Evolutionary conservation across 2,113 vertebrate genomes (phyloP), one percentile per base, ranked within the genome.

Genomic region (Calyptommatus sinebrachiatus): DNA sequence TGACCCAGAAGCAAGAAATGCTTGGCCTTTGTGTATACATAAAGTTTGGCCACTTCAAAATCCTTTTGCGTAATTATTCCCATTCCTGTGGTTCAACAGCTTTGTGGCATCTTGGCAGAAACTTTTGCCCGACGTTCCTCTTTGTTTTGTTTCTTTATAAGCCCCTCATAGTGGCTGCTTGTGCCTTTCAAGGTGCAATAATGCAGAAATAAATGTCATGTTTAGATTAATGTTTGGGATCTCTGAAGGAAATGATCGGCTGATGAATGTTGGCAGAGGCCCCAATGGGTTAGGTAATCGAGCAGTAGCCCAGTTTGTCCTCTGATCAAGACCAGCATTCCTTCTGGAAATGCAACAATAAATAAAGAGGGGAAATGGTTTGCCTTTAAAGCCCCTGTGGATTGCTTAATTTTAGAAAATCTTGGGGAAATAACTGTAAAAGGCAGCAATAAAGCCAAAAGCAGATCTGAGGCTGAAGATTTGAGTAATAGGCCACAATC

Each of bases 1-100:
- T 91, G 91, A 94, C 88, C 89, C 84, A 91, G 86, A 89, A 93
- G 89, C 86, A 86, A 84, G 88, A 90, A 80, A 81, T 88, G 86
- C 87, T 87, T 84, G 84, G 83, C 82, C 86, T 88, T 88, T 86
- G 83, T 87, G 80, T 85, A 74, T 79, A 81, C 67, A 67, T 84
- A 66, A 89, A 85, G 73, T 90, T 84, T 85, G 82, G 28, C 50
- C 65, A 89, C 79, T 91, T 91, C 77, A 85, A 88, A 41, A 88
- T 83, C 76, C 84, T 83, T 87, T 86, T 87, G 73, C 85, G 80
- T 86, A 86, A 77, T 82, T 35, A 80, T 78, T 79, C 71, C 31
- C 26, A 78, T n/a, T 83, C 41, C 83, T 90, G 76, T 31, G 76
- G 65, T 78, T 72, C 80, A 76, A 57, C 45, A 86, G 83, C 75